These are phyloP conservation scores for Tenthredo amoena DNA, from an alignment of 2,888 invertebrate genomes.

Conservation along the genomic window DNA sequence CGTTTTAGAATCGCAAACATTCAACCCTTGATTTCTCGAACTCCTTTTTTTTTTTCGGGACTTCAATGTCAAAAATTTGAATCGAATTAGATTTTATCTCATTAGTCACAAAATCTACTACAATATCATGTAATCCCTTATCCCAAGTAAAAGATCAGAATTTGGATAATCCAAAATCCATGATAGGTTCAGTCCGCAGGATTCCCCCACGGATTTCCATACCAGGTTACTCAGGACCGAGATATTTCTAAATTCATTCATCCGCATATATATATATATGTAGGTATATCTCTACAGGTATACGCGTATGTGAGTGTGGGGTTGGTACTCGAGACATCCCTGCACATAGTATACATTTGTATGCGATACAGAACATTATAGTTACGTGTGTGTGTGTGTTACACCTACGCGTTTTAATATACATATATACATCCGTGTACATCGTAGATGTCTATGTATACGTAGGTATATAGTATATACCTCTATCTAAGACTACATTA, in stretches of 20 bases:
- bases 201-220: not conserved
- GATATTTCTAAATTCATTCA: not conserved
- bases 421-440: not conserved
- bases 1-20: too few relatives aligned
- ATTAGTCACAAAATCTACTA: too few relatives aligned
- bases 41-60: too few relatives aligned
- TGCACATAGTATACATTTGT: not conserved
- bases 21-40: too few relatives aligned
- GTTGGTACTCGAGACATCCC: constrained; percentile 2
- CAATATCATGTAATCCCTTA: too few relatives aligned
- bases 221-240: not conserved
- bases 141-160: too few relatives aligned
- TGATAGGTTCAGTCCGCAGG: not conserved
- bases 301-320: not conserved
- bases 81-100: too few relatives aligned
- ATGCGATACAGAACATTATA: not conserved
- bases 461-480: not conserved
- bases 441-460: not conserved
- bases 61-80: too few relatives aligned
- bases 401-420: not conserved
- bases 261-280: not conserved
- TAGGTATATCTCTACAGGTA: not conserved
- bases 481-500: constrained; percentile 68
- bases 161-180: too few relatives aligned
- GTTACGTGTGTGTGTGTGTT: not conserved